phyloP scores from a whole-genome alignment of 2,888 invertebrate genomes.

The Cistogaster globosa region DNA sequence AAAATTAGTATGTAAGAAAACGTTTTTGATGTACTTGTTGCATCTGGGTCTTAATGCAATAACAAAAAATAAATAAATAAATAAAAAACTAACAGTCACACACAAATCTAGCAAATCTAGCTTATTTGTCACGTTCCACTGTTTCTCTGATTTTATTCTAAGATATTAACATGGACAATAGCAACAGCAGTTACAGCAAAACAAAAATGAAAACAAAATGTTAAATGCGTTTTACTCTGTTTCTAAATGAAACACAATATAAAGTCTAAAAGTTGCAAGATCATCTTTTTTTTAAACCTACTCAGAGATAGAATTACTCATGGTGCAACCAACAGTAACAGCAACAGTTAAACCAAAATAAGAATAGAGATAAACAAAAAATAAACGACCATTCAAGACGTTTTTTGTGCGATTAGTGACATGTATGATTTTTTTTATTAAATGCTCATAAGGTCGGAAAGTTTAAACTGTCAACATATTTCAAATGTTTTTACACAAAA shows the following conservation, averaged over 20 bases:
- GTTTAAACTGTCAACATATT: constrained; percentile 58
- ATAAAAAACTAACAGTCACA: constrained; percentile 12
- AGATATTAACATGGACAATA: constrained; percentile 54
- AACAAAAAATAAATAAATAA: constrained; percentile 33
- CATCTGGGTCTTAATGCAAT: constrained; percentile 32
- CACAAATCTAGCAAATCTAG: constrained; percentile 59
- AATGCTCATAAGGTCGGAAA: constrained; percentile 54
- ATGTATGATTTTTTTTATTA: constrained; percentile 51
- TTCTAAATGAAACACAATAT: constrained; percentile 37
- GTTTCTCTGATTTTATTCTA: constrained; percentile 61
- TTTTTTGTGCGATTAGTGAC: constrained; percentile 39
- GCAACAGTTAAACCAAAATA: constrained; percentile 20
- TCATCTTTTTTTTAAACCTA: constrained; percentile 46
- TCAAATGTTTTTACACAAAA: constrained; percentile 6
- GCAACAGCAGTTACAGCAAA: constrained; percentile 23
- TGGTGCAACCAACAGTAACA: constrained; percentile 35
- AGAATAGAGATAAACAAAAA: background rate
- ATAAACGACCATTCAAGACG: constrained; percentile 31
- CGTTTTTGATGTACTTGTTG: constrained; percentile 22
- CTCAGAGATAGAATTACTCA: constrained; percentile 48
- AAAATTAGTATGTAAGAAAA: constrained; percentile 22
- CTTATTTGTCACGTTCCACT: constrained; percentile 74
- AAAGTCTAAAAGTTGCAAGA: constrained; percentile 51
- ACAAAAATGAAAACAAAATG: too few relatives aligned
- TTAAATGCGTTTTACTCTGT: constrained; percentile 67